A percentile compares a stretch with the other conserved stretches of the same genome.
Conservation (phyloP, 2,888 invertebrate species). For the Trissoscelio sp. region DNA sequence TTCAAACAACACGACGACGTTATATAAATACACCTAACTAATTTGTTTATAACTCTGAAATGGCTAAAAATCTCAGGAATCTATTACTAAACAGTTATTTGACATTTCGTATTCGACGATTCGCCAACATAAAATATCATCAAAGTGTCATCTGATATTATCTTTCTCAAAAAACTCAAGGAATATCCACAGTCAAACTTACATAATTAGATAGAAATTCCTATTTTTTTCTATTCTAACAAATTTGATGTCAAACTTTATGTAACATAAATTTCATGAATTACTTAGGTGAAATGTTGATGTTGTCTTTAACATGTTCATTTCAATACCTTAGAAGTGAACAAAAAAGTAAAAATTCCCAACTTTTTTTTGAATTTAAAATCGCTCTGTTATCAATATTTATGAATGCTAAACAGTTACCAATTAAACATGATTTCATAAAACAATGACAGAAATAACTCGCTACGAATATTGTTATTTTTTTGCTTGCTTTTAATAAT, state of each 20-base stretch:
- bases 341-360: neutral
- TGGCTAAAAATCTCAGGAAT: neutral
- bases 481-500: slow-evolving; percentile 34
- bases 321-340: neutral
- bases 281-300: neutral
- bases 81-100: neutral
- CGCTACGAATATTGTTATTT: neutral
- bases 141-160: neutral
- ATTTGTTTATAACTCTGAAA: too few relatives aligned
- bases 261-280: slow-evolving; percentile 11
- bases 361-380: slow-evolving; percentile 1
- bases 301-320: too few relatives aligned
- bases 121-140: neutral
- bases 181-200: neutral
- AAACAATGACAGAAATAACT: neutral
- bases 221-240: slow-evolving; percentile 7
- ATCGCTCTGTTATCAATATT: neutral
- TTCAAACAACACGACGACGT: too few relatives aligned
- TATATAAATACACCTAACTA: too few relatives aligned
- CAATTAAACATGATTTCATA: neutral
- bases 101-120: neutral
- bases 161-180: neutral
- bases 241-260: slow-evolving; percentile 5
- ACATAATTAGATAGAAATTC: slow-evolving; percentile 4
- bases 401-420: neutral